Evolutionary conservation across 2,797 vertebrate genomes (phyloP), one percentile per base, ranked within the genome.

Genomic region (Stomatorhinus walkeri): DNA sequence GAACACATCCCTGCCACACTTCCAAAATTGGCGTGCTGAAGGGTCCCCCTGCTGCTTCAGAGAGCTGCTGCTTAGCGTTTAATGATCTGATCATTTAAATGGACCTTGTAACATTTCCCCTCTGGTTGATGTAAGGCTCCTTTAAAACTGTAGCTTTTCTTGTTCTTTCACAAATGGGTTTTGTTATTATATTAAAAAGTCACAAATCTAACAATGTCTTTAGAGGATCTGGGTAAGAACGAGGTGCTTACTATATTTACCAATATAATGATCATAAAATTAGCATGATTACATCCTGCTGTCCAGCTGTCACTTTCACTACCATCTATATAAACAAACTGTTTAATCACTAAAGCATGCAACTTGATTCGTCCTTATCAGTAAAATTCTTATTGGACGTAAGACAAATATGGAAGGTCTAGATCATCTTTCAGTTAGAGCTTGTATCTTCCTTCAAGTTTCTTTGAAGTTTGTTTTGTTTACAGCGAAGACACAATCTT

Each of bases 71-170:
- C 79, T 79, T 61, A 79, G 81, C 7, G 12, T 85, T 88, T 88
- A 88, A 88, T 85, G 76, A 85, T 43, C 88, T 61, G 51, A 36
- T 56, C 51, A 43, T 56, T 88, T 81, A 54, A 88, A 88, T 76
- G 72, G 52, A 46, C 48, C 88, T 84, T 19, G 61, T 88, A 84
- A 88, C 36, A 61, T 32, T 46, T 36, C 72, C 72, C 76, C 54
- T 59, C 19, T 59, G 19, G 54, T 59, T 59, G 52, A 84, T 52
- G 36, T 19, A 52, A 19, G 14, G 36, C n/a, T 48, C 43, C 76
- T 10, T 12, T 32, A 81, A 88, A 81, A 46, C 28, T 5, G 48
- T 16, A 8, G 24, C 76, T 56, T 79, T 61, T 40, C 51, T 59
- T 12, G 43, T 83, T 59, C 19, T 83, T 72, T 19, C 61, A 49